These are phyloP conservation scores for Ctenicera cuprea DNA, from an alignment of 2,888 invertebrate species.

Conservation along the genomic window DNA sequence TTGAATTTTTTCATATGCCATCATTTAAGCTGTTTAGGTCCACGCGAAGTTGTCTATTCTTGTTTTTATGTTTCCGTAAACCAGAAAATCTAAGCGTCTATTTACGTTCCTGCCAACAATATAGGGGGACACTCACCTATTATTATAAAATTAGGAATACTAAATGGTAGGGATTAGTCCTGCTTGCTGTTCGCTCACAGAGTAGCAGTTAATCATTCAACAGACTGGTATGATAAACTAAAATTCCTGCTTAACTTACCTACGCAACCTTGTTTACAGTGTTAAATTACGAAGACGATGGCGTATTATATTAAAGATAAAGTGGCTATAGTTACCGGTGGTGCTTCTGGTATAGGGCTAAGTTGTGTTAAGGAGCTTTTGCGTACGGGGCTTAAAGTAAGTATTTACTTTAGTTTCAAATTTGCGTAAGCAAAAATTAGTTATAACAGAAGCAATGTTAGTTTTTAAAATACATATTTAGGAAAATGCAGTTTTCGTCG, in stretches of 20 bases:
- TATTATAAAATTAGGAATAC: conserved; percentile 11
- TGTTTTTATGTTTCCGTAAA: neutral
- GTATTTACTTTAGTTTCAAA: neutral
- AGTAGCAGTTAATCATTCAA: neutral
- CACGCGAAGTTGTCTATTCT: too few relatives aligned
- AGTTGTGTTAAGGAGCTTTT: conserved; percentile 42
- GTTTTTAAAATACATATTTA: too few relatives aligned
- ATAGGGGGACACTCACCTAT: conserved; percentile 2
- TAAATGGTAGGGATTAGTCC: neutral
- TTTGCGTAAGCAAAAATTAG: neutral
- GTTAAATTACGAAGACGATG: neutral
- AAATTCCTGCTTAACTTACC: too few relatives aligned
- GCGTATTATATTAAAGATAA: conserved; percentile 45
- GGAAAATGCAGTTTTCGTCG: too few relatives aligned
- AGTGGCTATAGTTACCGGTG: conserved; percentile 48
- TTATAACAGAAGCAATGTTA: too few relatives aligned
- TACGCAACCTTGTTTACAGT: neutral
- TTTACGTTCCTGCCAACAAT: conserved; percentile 3
- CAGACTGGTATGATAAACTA: neutral
- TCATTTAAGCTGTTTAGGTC: neutral
- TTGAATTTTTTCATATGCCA: too few relatives aligned
- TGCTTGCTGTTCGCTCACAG: neutral
- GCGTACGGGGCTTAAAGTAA: conserved; percentile 42
- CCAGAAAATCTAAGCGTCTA: neutral
- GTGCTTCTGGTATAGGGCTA: conserved; percentile 46